Evolutionary conservation across 2,888 invertebrate genomes (phyloP), one percentile per base, ranked within the genome.

Genomic region (Dimorphilus gyrociliatus): DNA sequence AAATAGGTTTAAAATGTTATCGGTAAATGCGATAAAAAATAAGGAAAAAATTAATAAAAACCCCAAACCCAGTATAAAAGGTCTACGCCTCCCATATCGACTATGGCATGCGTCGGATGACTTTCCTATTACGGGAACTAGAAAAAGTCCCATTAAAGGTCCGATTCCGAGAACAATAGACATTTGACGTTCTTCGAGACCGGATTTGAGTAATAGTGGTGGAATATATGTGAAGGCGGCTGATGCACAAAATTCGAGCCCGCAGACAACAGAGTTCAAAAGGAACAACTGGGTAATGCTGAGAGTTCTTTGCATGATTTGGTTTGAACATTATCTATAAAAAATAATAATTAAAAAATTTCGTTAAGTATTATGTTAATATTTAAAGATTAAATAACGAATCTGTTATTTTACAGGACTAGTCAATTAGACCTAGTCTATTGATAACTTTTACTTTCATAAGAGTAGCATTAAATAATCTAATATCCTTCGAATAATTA

Each of bases 151-250:
- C 10, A 64, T 33, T 14, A 63, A 46, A 13, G 65, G 64, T 7
- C 66, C 66, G 19, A 65, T 42, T 8, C 65, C 66, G 10, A 66
- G 44, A 4, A 66, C 48, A 25, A 64, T 49, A 29, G 61, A 62
- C 60, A 65, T 65, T 30, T 54, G 44, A 29, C 55, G 51, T 37
- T 65, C 65, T 6, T 50, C 48, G 36, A 63, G 56, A 7, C 66
- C 66, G 10, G 57, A 49, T 40, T 66, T 66, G 21, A 66, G 51
- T 21, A 67, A 40, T 48, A 66, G 51, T 3, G 66, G 66, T 3
- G 66, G 66, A 33, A 66, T 60, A 45, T 64, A 66, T 8, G 64
- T 62, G 45, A 66, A 66, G 16, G 63, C 65, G 16, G 65, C 63
- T 41, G 63, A 64, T 17, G 63, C 60, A 36, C 61, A 60, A 25